Evolutionary conservation across 1,140 invertebrate species (phyloP), one percentile per base, ranked within the genome.

Genomic region (Mamestra configurata): DNA sequence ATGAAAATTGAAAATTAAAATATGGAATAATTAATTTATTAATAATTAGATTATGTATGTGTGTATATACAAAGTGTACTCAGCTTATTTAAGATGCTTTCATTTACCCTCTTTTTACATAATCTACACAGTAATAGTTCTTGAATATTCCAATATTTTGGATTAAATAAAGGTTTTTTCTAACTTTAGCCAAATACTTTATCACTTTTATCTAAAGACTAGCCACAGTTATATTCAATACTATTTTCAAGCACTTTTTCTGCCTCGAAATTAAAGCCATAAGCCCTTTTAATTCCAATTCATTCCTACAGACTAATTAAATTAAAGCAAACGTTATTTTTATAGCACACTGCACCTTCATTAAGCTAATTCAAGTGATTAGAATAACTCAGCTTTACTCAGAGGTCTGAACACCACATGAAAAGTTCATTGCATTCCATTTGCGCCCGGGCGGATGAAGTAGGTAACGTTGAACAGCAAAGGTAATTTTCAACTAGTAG

Each of bases 401-500:
- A 40, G 31, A 53, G 15, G 4, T 57, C 31, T 57, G 51, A 70
- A 70, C 66, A 59, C 53, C 20, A 22, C 51, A 43, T 57, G 71
- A 75, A 75, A 43, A 75, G 51, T 55, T 75, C 71, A 75, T 75
- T 75, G 53, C 71, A 75, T 75, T 75, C 51, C 53, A 57, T 55
- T 75, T 55, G 35, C 51, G 51, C 71, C 8, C 13, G 68, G 35
- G 27, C 68, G 40, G 51, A 59, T 37, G 71, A 75, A 75, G 53
- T 59, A 75, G 51, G 35, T 40, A 70, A 24, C 66, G 66, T 59
- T 59, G 51, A 59, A 75, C 51, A 75, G 71, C 53, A 57, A 75
- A 75, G 51, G 71, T 75, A 75, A 75, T 75, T n/a, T 75, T 20
- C 53, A 59, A 75, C 71, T 59, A 57, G 71, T 75, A 75, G 71